Evolutionary conservation across 2,113 vertebrate species (phyloP).

Genomic region (Nothobranchius kuhntae): DNA sequence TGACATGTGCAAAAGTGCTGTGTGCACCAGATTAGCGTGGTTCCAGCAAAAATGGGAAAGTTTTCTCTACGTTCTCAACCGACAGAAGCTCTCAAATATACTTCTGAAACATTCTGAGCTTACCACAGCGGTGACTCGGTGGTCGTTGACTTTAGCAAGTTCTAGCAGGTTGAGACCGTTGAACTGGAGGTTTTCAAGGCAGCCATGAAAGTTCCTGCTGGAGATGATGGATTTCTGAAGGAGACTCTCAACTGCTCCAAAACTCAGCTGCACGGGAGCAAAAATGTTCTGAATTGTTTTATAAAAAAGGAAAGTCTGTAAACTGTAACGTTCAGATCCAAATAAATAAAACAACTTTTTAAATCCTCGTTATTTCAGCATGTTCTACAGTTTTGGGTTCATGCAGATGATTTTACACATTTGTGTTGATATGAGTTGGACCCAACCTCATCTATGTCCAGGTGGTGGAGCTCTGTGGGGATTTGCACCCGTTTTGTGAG

Average conservation of each 20-base stretch:
- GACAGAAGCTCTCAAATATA: neutral
- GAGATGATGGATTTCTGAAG: constrained; percentile 67
- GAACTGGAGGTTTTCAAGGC: constrained; percentile 91
- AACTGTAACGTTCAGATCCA: no score
- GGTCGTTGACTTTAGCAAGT: constrained; percentile 74
- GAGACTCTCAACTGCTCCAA: constrained; percentile 82
- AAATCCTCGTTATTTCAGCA: no score
- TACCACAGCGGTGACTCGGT: constrained; percentile 82
- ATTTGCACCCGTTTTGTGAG: constrained; percentile 82
- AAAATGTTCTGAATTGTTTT: neutral
- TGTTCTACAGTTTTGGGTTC: neutral
- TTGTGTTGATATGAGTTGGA: neutral
- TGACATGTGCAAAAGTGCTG: no score
- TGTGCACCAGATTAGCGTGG: no score
- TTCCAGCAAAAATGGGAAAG: no score
- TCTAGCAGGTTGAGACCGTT: constrained; percentile 87
- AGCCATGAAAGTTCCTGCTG: constrained; percentile 86
- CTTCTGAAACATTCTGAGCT: constrained; percentile 45
- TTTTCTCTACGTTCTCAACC: no score
- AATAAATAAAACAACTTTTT: no score
- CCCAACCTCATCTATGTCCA: constrained; percentile 87
- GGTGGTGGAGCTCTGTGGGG: constrained; percentile 82
- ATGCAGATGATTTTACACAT: neutral
- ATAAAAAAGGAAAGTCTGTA: no score
- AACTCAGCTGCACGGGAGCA: constrained; percentile 83